Evolutionary conservation across 2,888 invertebrate genomes (phyloP).

Genomic region (Fissipunctia ypsillon): DNA sequence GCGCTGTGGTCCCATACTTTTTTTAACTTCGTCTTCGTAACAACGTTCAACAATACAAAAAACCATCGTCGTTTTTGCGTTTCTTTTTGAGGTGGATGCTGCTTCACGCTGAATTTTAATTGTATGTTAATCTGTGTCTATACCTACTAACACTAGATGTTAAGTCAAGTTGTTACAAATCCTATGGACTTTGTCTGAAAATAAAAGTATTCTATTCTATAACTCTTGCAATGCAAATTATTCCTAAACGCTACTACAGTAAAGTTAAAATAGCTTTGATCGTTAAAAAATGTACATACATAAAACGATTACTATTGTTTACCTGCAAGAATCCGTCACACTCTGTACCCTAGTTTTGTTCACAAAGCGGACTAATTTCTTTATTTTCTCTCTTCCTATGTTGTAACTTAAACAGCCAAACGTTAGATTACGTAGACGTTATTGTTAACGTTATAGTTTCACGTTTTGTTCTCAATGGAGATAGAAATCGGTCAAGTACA

Average conservation of each 20-base stretch:
- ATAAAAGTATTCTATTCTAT: too few species aligned
- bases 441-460: conserved; percentile 48
- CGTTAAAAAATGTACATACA: conserved; percentile 13
- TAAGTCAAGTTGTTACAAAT: too few species aligned
- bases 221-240: background rate
- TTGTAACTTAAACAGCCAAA: conserved; percentile 66
- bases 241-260: conserved; percentile 1
- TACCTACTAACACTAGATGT: too few species aligned
- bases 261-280: conserved; percentile 27
- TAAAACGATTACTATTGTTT: conserved; percentile 64
- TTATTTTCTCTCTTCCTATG: conserved; percentile 71
- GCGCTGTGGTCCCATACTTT: too few species aligned
- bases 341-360: conserved; percentile 62
- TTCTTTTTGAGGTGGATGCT: too few species aligned
- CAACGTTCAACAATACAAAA: conserved; percentile 30
- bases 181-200: too few species aligned
- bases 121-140: too few species aligned
- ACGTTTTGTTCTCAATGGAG: conserved; percentile 25
- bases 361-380: conserved; percentile 66
- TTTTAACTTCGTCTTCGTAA: conserved; percentile 18
- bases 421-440: conserved; percentile 54
- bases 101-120: too few species aligned
- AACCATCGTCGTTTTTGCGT: conserved; percentile 4
- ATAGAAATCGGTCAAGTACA: conserved; percentile 54
- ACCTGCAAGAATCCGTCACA: conserved; percentile 64